phyloP scores from a whole-genome alignment of 2,797 vertebrate species.

The Crenuchus spilurus region DNA sequence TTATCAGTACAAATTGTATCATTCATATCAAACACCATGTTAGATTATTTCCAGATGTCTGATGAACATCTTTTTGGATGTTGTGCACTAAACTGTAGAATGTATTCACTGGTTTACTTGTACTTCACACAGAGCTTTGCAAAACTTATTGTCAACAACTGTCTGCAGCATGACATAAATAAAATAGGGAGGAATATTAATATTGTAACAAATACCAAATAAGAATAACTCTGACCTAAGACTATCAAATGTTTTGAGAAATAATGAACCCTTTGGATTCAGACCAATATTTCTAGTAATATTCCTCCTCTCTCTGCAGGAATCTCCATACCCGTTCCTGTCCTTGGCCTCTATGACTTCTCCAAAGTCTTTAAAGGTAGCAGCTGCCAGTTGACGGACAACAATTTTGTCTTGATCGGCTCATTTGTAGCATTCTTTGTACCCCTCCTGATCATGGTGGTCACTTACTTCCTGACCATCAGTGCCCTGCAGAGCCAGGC shows the following conservation, averaged over 20 bases:
- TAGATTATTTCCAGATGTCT: too few relatives aligned
- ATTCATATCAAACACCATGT: too few relatives aligned
- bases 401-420: constrained; percentile 90
- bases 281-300: not conserved
- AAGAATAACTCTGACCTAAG: too few relatives aligned
- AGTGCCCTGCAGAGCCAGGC: constrained; percentile 90
- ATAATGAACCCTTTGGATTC: not conserved
- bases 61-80: too few relatives aligned
- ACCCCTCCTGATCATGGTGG: constrained; percentile 93
- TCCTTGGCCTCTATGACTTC: constrained; percentile 89
- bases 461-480: constrained; percentile 96
- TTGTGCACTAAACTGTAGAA: too few relatives aligned
- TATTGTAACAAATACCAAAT: too few relatives aligned
- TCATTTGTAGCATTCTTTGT: constrained; percentile 96
- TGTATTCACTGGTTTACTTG: too few relatives aligned
- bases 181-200: too few relatives aligned
- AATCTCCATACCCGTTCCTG: constrained; percentile 94
- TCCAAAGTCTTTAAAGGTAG: constrained; percentile 91
- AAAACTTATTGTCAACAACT: too few relatives aligned
- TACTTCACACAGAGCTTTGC: too few relatives aligned
- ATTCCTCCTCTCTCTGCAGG: constrained; percentile 74
- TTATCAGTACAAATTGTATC: too few relatives aligned
- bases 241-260: not conserved
- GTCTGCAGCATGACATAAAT: too few relatives aligned
- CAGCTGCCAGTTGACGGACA: constrained; percentile 88